Base-by-base conservation (phyloP, 2,888 invertebrate species). In the Ephialtes manifestator region DNA sequence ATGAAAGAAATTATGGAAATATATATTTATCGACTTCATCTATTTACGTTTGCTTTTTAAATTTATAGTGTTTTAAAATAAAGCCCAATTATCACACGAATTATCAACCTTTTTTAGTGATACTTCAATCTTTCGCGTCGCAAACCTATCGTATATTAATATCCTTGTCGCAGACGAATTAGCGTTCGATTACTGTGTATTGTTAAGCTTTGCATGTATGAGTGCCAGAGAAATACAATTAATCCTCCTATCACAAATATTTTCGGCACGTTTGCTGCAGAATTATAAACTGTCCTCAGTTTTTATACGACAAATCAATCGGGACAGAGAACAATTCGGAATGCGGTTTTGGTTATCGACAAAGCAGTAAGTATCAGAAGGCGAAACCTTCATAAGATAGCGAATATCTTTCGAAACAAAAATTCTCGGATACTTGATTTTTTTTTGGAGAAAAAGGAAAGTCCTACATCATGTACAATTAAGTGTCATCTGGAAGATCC, bases 1-100 rank as follows among this genome's bases (percentile, higher is more conserved):
- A 18, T 53, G 28, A 55, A 8, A 28, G 13, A 53, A 70, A 51
- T 39, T 20, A 60, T 28, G 24, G 5, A n/a, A 63, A 80, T 65
- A 63, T 63, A 72, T 65, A 72, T 63, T 48, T 63, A 48, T 48
- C 31, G 63, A 46, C 43, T 63, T 65, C 43, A 20, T 18, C 11
- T 39, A 18, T 39, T 18, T 39, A 18, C 15, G 18, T 18, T 11
- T 18, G 20, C 8, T 20, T 20, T 65, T 65, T 4, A 18, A 8
- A 63, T 63, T 35, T 35, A n/a, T 35, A 10, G 13, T 24, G 51
- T 18, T 18, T n/a, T 0, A 20, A 51, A 18, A 53, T n/a, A 46
- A 15, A n/a, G n/a, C 4, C 60, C 39, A 39, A 71, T 58, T 60
- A 51, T 74, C 82, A 13, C 20, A 51, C 48, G 7, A 4, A 18